Base-by-base conservation (phyloP, 1,140 invertebrate genomes). In the Procambarus clarkii region DNA sequence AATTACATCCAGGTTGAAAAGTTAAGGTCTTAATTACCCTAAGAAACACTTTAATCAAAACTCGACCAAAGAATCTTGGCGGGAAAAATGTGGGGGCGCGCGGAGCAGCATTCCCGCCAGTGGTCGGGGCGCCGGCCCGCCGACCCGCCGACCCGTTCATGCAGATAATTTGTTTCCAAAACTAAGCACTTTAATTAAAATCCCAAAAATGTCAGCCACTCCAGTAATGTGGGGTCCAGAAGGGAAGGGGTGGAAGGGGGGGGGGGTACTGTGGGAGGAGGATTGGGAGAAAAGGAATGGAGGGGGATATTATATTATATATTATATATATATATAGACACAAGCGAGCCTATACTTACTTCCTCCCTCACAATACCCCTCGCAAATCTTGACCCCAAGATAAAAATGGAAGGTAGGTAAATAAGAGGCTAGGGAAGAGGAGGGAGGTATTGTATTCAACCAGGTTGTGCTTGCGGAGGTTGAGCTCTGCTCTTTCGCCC, bases 151-250 rank as follows among this genome's bases (percentile, higher is more conserved):
- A 85, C 82, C 91, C 91, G 84, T 71, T 80, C 86, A 89, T 54
- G 86, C 86, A 89, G 74, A 92, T 92, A 89, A 92, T 92, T 92
- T 92, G 86, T 92, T 92, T 89, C 91, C 91, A 92, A 92, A 92
- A 92, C 91, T 86, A 88, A 92, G 86, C 92, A 79, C 85, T 91
- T 92, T 92, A 92, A 92, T 92, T 92, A 92, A 92, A 92, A 92
- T 92, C 89, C 81, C 92, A 92, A 92, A 92, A 92, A 92, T 92
- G 92, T 91, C 86, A 91, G 88, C 92, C 86, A 91, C 92, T 91
- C 89, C 79, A 92, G 92, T 90, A 91, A 92, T 92, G 92, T 81
- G 71, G 82, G 77, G 87, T 82, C 48, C 71, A n/a, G n/a, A n/a
- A n/a, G n/a, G n/a, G n/a, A n/a, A n/a, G n/a, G n/a, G n/a, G n/a